Conservation (phyloP, 2,797 vertebrate genomes). For the Periophthalmus magnuspinnatus region DNA sequence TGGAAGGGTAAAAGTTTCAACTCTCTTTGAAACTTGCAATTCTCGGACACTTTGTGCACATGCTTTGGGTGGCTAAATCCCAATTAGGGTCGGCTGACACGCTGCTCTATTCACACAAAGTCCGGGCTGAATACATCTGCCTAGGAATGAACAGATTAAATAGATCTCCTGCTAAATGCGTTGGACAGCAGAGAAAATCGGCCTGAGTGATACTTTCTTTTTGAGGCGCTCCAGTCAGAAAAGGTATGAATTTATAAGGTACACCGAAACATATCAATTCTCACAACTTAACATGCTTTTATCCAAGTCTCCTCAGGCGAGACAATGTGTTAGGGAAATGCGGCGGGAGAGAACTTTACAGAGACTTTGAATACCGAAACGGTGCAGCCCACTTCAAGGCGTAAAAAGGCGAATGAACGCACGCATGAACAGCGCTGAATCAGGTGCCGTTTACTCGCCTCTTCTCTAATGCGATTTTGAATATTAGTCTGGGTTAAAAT, state of each 20-base stretch:
- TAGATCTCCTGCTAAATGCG: constrained; percentile 92
- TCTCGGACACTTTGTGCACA: constrained; percentile 93
- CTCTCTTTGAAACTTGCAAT: constrained; percentile 90
- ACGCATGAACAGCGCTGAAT: constrained; percentile 80
- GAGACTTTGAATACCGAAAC: constrained; percentile 86
- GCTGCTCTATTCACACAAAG: constrained; percentile 90
- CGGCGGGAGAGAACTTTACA: constrained; percentile 83
- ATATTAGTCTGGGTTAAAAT: constrained; percentile 84
- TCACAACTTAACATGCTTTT: constrained; percentile 91
- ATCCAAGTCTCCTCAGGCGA: constrained; percentile 89
- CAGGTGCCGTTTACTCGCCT: constrained; percentile 71
- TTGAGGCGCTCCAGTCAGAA: constrained; percentile 89
- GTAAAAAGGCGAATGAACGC: constrained; percentile 55
- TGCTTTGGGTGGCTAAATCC: constrained; percentile 98
- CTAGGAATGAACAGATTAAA: constrained; percentile 98
- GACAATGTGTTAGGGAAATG: constrained; percentile 82
- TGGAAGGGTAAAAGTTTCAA: constrained; percentile 77
- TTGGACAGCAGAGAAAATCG: constrained; percentile 95
- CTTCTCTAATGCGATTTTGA: constrained; percentile 81
- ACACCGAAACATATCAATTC: constrained; percentile 98
- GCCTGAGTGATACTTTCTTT: constrained; percentile 89
- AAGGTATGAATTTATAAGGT: constrained; percentile 99
- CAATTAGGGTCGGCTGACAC: constrained; percentile 99
- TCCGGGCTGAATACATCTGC: constrained; percentile 97
- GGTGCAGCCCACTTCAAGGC: constrained; percentile 73